These are phyloP conservation scores for Macroglossus sobrinus DNA, from an alignment of 2,113 vertebrate species.

Conservation along the genomic window DNA sequence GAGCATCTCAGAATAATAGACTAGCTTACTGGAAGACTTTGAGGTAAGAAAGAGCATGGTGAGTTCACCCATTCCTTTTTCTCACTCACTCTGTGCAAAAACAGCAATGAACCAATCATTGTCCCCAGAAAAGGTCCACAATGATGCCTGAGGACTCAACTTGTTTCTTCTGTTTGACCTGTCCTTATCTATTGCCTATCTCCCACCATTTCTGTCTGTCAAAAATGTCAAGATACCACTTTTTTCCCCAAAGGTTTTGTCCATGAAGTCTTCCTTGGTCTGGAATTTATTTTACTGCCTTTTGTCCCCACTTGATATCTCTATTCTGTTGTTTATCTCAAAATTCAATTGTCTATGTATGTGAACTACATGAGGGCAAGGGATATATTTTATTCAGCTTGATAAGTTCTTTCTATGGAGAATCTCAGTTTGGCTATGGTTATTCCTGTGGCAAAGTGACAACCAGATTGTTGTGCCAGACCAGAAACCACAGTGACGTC, in stretches of 20 bases:
- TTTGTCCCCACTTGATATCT: neutral
- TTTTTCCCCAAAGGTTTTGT: neutral
- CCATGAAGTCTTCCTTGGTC: neutral
- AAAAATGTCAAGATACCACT: neutral
- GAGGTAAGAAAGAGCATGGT: neutral
- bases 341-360: neutral
- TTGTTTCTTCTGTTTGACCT: neutral
- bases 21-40: neutral
- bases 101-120: neutral
- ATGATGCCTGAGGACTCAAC: neutral
- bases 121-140: neutral
- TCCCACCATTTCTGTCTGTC: neutral
- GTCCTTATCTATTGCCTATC: neutral
- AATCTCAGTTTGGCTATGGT: conserved; percentile 31
- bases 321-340: neutral
- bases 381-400: neutral
- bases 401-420: neutral
- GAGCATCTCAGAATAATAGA: neutral
- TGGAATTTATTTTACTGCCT: neutral
- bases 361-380: neutral
- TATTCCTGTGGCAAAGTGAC: conserved; percentile 18
- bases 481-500: neutral
- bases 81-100: neutral
- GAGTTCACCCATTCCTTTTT: neutral
- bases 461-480: conserved; percentile 24